A percentile compares a stretch with the other conserved stretches of the same genome.
These are phyloP conservation scores for Poecilia latipinna DNA, from an alignment of 2,113 vertebrate species.

Conservation along the genomic window DNA sequence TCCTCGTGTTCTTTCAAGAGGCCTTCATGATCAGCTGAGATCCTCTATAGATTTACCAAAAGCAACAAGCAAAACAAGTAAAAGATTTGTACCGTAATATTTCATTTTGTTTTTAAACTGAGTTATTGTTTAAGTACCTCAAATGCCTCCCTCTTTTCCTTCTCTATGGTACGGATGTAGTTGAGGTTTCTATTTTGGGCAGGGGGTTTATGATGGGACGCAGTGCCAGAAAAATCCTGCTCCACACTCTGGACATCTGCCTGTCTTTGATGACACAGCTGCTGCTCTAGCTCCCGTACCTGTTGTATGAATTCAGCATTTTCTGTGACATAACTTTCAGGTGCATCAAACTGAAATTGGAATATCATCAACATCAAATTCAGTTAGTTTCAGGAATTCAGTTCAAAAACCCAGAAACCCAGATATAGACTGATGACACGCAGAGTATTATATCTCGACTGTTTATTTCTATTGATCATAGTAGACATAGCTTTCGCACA, in stretches of 20 bases:
- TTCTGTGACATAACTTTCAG: background rate
- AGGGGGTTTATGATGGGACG: conserved; percentile 73
- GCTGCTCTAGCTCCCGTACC: conserved; percentile 91
- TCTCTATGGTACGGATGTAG: conserved; percentile 86
- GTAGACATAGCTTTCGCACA: no score
- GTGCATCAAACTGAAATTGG: no score
- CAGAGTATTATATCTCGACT: no score
- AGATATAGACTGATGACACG: no score
- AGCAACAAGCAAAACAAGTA: background rate
- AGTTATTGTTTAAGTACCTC: conserved; percentile 77
- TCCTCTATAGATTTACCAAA: conserved; percentile 71
- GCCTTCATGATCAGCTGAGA: conserved; percentile 76
- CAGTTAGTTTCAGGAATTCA: no score
- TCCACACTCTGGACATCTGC: conserved; percentile 51
- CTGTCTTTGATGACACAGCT: conserved; percentile 77
- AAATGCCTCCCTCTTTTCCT: conserved; percentile 85
- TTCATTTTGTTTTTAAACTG: background rate
- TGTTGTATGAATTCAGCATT: conserved; percentile 48
- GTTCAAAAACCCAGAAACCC: no score
- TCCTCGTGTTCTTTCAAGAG: conserved; percentile 85
- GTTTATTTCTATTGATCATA: no score
- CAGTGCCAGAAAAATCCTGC: conserved; percentile 63
- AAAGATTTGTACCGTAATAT: background rate
- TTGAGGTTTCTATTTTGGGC: conserved; percentile 84
- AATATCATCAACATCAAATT: no score